These are phyloP conservation scores for Antechinus flavipes DNA, from an alignment of 2,113 vertebrate species.

Conservation along the genomic window DNA sequence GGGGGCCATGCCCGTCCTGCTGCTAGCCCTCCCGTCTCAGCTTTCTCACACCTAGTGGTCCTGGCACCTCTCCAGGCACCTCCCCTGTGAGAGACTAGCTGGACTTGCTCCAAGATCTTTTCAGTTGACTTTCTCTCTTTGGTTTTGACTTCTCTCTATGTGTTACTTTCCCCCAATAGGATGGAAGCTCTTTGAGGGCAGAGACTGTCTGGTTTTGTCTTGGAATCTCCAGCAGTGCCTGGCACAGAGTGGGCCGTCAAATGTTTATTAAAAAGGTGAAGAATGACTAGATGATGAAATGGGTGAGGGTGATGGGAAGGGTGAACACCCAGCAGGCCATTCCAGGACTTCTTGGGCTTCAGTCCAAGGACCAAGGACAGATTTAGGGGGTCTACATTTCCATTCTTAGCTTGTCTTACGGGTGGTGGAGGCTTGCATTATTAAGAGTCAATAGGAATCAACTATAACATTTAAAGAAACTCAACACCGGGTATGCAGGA, in stretches of 20 bases:
- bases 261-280: not conserved
- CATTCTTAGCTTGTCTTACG: not conserved
- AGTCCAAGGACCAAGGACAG: not conserved
- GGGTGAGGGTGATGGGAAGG: not conserved
- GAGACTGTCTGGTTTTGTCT: not conserved
- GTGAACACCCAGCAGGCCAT: not conserved
- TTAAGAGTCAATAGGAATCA: constrained; percentile 36
- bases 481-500: constrained; percentile 4
- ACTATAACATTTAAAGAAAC: constrained; percentile 7
- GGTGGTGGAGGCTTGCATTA: not conserved
- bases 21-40: not conserved
- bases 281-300: not conserved
- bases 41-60: no score
- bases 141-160: not conserved
- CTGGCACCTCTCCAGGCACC: not conserved
- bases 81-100: not conserved
- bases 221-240: not conserved
- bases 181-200: not conserved
- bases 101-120: not conserved
- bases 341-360: not conserved
- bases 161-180: not conserved
- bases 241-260: not conserved
- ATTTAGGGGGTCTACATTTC: not conserved
- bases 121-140: not conserved
- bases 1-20: no score